Evolutionary conservation across 92 coral and sea anemone genomes (phyloP).

Genomic region (Umimayanthus kanabou): DNA sequence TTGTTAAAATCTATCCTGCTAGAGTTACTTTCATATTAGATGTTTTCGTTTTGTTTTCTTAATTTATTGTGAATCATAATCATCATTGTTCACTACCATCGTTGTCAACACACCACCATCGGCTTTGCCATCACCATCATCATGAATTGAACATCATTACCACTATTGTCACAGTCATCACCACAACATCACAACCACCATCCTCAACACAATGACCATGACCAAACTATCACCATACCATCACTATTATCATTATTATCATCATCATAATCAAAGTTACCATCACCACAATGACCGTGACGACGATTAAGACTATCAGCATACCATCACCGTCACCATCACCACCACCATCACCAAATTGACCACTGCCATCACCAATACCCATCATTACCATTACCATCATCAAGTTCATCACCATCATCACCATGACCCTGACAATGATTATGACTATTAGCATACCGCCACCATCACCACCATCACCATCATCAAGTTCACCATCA

Average conservation of each 20-base stretch:
- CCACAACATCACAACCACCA: neutral
- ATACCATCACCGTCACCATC: neutral
- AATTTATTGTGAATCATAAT: neutral
- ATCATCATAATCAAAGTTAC: neutral
- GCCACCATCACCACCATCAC: neutral
- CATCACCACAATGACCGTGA: neutral
- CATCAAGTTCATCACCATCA: neutral
- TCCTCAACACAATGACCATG: neutral
- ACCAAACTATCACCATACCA: conserved; percentile 10
- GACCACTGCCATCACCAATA: neutral
- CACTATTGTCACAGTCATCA: neutral
- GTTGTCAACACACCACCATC: neutral
- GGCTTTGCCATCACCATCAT: neutral
- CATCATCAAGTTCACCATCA: neutral
- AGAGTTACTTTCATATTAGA: neutral
- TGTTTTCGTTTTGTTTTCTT: neutral
- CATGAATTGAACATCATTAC: neutral
- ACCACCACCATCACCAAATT: neutral
- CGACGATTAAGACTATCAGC: too few relatives aligned
- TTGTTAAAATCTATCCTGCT: too few relatives aligned
- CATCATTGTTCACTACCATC: neutral
- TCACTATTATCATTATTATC: neutral
- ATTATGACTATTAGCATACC: too few relatives aligned
- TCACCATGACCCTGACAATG: neutral
- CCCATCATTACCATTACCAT: neutral